Evolutionary conservation across 2,797 vertebrate species (phyloP), one percentile per base, ranked within the genome.

Genomic region (Poecilia picta): DNA sequence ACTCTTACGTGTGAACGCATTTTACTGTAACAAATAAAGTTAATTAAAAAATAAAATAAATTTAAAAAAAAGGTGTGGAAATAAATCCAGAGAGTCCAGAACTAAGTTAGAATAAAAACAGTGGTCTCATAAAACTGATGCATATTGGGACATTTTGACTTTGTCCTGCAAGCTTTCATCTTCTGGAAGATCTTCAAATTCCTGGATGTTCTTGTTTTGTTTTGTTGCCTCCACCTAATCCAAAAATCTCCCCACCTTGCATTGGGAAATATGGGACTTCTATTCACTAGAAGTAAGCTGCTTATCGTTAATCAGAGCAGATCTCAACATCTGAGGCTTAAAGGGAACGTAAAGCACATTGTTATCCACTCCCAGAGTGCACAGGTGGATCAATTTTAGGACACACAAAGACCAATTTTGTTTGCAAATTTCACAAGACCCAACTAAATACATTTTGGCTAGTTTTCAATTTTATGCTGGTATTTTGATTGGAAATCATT

Each of bases 301-400:
- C 93, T 96, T 95, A 95, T 55, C 25, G 70, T 83, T 94, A 93
- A 94, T 95, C 91, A 93, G 82, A 88, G 74, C 91, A 81, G 89
- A 93, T 92, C 91, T 87, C 82, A 90, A 88, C 82, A 91, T 84
- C 87, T 81, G 82, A 89, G 79, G 88, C 88, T 93, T 82, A 90
- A 41, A 78, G 79, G 78, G 68, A 77, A 73, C 82, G 82, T 70
- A 86, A 88, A 89, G 85, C 84, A 84, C 82, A 90, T 88, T 93
- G 92, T 89, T 83, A 83, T 84, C 80, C 41, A 10, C 78, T 53
- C n/a, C 8, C 83, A 64, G 81, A 25, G 0, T 5, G 33, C 81
- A 72, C 2, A 51, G 71, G 76, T 73, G 62, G 74, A 87, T 89
- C 90, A 85, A 81, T 89, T 82, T 83, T 79, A 84, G 71, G 78